A percentile compares a stretch with the other conserved stretches of the same genome.
Evolutionary conservation across 2,888 invertebrate genomes (phyloP).

Genomic region (Panopea generosa): DNA sequence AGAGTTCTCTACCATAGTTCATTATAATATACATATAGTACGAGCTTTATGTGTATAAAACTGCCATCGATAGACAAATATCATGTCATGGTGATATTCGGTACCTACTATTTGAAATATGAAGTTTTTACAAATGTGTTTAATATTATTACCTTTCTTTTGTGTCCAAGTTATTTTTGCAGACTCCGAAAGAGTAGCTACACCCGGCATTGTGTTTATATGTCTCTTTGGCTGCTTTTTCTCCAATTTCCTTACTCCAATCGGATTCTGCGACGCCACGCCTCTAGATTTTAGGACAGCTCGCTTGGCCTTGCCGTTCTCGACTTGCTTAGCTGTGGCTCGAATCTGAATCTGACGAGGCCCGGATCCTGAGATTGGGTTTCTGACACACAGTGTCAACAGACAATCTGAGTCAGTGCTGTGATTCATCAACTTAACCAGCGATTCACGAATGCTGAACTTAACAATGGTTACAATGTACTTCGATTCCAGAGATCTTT

Average conservation of each 20-base stretch:
- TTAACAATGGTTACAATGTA: neutral
- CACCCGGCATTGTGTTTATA: neutral
- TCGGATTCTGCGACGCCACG: neutral
- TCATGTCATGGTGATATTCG: too few species aligned
- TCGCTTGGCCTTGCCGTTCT: slow-evolving; percentile 23
- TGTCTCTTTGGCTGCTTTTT: slow-evolving; percentile 8
- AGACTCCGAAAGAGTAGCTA: too few species aligned
- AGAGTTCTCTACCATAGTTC: too few species aligned
- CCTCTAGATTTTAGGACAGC: slow-evolving; percentile 5
- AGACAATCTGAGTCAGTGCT: slow-evolving; percentile 18
- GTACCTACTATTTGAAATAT: too few species aligned
- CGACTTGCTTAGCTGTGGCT: slow-evolving; percentile 22
- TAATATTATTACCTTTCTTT: too few species aligned
- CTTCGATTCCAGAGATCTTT: too few species aligned
- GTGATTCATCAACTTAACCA: slow-evolving; percentile 19
- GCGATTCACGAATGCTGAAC: neutral
- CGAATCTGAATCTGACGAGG: slow-evolving; percentile 22
- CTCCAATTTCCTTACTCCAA: neutral
- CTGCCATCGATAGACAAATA: too few species aligned
- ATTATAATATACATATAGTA: too few species aligned
- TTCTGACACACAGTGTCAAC: slow-evolving; percentile 20
- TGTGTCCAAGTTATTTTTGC: too few species aligned
- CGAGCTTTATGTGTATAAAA: too few species aligned
- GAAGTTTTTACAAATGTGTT: too few species aligned
- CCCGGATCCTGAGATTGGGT: neutral